phyloP scores from a whole-genome alignment of 2,113 vertebrate species.

The Albula goreensis region DNA sequence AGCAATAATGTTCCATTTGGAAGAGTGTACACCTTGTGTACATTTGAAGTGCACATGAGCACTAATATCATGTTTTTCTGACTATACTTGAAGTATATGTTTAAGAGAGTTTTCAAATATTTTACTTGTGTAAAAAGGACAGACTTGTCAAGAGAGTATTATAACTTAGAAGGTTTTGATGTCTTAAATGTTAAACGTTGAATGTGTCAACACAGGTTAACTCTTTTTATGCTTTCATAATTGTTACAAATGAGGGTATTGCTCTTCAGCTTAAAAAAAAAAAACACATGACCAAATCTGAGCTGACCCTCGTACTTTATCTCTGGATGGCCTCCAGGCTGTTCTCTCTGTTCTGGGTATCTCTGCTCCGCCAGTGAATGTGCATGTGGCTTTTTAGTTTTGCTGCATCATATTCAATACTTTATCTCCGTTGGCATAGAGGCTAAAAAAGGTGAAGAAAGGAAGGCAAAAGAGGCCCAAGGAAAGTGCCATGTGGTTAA shows the following conservation, averaged over 20 bases:
- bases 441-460: conserved; percentile 39
- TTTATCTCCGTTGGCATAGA: conserved; percentile 53
- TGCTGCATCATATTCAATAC: conserved; percentile 44
- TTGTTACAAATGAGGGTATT: background rate
- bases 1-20: no score
- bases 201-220: background rate
- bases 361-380: conserved; percentile 18
- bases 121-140: background rate
- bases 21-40: no score
- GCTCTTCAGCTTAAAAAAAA: background rate
- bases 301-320: background rate
- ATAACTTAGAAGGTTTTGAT: background rate
- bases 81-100: background rate
- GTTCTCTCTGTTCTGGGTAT: conserved; percentile 42
- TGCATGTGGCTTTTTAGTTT: conserved; percentile 26
- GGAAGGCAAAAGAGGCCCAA: conserved; percentile 43
- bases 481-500: conserved; percentile 3
- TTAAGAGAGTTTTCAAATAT: no score
- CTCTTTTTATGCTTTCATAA: background rate
- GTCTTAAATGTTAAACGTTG: background rate
- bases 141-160: background rate
- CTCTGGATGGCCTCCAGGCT: conserved; percentile 16
- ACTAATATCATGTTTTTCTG: background rate
- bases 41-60: background rate
- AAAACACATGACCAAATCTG: background rate